Base-by-base conservation (phyloP, 53 echinoderm and acorn worm species). In the Echinometra lucunter region DNA sequence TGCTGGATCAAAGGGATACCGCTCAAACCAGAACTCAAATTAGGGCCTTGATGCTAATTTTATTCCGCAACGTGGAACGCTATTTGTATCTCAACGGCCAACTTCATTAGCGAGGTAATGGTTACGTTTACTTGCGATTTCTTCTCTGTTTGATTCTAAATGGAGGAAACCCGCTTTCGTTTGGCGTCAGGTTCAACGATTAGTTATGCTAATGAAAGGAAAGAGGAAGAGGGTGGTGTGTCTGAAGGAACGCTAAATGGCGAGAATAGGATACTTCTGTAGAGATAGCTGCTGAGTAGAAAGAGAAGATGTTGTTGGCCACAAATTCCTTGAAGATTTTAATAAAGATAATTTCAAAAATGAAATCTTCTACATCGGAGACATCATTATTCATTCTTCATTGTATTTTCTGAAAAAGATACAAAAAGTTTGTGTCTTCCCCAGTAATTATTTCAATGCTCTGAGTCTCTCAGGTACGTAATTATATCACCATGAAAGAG, bases 1-100 rank as follows among this genome's bases (percentile, higher is more conserved):
- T 32, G 57, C 56, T 93, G 37, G 30, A 93, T 93, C 93, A 93
- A 93, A 93, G 93, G 85, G 2, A 40, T 53, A 57, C 81, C 78
- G 57, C 49, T 81, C 27, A 74, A 93, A 37, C 27, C 55, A 49
- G 15, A 42, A 18, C 47, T 7, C 15, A 93, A 80, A 80, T 93
- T 93, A 78, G 93, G 53, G 58, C 81, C 93, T 93, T 1, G 75
- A 80, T 93, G 93, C 80, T 93, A 93, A 78, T 80, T 78, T n/a
- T 78, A 32, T 37, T 4, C 34, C 57, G 35, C 0, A 18, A 57
- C 78, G 78, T 4, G 4, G 34, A 45, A 3, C 6, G 16, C 4
- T 69, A 25, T 60, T 42, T 45, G 91, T 78, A 56, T 21, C 55
- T 57, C 3, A 12, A 42, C 12, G 44, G 58, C 78, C 18, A 74